phyloP scores from a whole-genome alignment of 2,888 invertebrate genomes.

The Herminia tarsipennalis region DNA sequence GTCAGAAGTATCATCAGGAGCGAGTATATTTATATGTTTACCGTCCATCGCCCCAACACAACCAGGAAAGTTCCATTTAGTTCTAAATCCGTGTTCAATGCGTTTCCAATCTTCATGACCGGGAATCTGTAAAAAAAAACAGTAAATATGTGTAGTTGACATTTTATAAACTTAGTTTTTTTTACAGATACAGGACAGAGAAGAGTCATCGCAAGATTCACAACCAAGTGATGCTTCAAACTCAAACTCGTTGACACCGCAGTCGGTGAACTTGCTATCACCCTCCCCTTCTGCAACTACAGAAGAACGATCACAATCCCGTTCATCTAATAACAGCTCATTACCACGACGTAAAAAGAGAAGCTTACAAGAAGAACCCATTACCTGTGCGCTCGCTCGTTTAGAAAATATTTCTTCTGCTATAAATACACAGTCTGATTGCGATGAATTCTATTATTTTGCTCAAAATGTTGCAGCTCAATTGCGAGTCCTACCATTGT shows the following conservation, averaged over 20 bases:
- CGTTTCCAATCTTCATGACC: neutral
- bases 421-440: no score
- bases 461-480: constrained; percentile 12
- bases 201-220: neutral
- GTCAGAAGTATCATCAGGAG: no score
- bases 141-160: no score
- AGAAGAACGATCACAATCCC: neutral
- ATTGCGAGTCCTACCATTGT: constrained; percentile 9
- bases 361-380: no score
- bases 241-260: neutral
- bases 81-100: neutral
- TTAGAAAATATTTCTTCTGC: no score
- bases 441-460: constrained; percentile 21
- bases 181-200: neutral
- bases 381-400: no score
- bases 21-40: no score
- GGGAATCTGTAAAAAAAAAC: neutral
- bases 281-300: neutral
- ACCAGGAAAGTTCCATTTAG: no score
- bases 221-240: neutral
- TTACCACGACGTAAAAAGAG: no score
- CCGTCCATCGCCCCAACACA: no score
- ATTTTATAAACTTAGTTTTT: no score
- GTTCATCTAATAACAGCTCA: no score
- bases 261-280: neutral